Evolutionary conservation across 2,113 vertebrate genomes (phyloP).

Genomic region (Ailurus styani): DNA sequence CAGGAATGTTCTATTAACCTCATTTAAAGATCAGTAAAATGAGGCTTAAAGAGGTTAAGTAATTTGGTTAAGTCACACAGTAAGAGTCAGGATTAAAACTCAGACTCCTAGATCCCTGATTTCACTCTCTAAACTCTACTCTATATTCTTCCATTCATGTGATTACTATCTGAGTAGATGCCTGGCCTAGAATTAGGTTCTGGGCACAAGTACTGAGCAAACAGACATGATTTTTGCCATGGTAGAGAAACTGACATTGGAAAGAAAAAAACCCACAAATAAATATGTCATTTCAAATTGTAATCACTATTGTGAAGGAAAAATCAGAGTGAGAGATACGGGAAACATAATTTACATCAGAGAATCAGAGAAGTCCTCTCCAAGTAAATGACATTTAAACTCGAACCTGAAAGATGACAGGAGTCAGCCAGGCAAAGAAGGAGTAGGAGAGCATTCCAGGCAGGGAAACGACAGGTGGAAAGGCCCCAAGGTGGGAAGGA

Average conservation of each 20-base stretch:
- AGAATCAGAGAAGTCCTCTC: not conserved
- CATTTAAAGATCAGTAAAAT: conserved; percentile 60
- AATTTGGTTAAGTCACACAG: not conserved
- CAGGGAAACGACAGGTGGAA: not conserved
- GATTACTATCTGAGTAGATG: not conserved
- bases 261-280: not conserved
- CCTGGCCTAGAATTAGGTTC: not conserved
- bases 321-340: not conserved
- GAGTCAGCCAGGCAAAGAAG: not conserved
- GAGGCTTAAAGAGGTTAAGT: conserved; percentile 14
- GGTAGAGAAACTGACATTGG: not conserved
- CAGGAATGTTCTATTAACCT: conserved; percentile 33
- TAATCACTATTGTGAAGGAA: not conserved
- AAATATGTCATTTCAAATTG: conserved; percentile 21
- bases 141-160: not conserved
- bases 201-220: not conserved
- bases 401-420: conserved; percentile 9
- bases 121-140: not conserved
- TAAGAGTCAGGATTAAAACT: not conserved
- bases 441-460: not conserved
- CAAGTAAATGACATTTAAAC: conserved; percentile 26
- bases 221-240: not conserved
- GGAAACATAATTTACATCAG: not conserved
- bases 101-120: not conserved
- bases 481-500: not conserved